A percentile compares a stretch with the other conserved stretches of the same genome.
Conservation (phyloP, 2,113 vertebrate species). For the Nothocercus julius region DNA sequence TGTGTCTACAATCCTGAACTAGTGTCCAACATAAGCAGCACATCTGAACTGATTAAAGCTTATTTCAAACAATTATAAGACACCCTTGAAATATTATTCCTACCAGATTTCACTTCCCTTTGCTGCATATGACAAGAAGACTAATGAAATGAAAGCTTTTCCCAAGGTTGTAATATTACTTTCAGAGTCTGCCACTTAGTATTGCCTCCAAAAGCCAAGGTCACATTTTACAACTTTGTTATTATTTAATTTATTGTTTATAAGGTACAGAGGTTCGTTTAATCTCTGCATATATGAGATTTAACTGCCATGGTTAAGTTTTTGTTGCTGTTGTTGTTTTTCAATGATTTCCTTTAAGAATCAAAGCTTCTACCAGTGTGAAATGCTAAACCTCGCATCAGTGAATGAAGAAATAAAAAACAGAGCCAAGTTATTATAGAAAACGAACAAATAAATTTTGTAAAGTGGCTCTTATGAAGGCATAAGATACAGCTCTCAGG, state of each 20-base stretch:
- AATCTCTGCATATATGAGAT: not conserved
- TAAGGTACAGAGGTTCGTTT: constrained; percentile 1
- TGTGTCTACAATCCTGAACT: not conserved
- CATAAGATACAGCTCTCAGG: not conserved
- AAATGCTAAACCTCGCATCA: not conserved
- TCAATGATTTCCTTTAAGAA: not conserved
- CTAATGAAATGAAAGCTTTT: not conserved
- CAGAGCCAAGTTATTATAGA: not conserved
- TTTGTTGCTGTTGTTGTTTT: not conserved
- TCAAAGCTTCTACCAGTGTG: not conserved
- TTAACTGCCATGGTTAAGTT: not conserved
- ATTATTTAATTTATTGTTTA: constrained; percentile 27
- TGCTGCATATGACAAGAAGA: not conserved
- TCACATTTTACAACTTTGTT: not conserved
- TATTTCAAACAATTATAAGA: not conserved
- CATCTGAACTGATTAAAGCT: not conserved
- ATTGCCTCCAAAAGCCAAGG: not conserved
- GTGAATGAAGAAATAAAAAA: not conserved
- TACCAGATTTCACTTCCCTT: constrained; percentile 26
- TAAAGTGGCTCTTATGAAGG: not conserved
- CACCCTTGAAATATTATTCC: not conserved
- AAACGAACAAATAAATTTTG: not conserved
- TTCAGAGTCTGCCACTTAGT: not conserved
- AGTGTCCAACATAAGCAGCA: not conserved
- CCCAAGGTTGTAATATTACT: not conserved